These are phyloP conservation scores for Panopea generosa DNA, from an alignment of 2,888 invertebrate genomes.

Conservation along the genomic window DNA sequence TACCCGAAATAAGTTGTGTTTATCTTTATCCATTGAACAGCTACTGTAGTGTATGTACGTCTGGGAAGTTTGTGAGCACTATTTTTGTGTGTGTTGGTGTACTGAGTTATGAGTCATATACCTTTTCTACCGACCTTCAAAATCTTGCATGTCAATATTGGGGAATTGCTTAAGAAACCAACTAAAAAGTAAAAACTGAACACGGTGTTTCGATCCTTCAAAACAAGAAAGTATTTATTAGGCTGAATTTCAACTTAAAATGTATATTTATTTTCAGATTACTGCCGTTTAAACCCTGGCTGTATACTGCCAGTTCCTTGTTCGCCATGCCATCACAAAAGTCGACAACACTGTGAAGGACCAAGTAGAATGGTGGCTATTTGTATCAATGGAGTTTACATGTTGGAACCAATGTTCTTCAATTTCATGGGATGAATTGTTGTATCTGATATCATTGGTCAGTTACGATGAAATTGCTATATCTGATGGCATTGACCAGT, in stretches of 20 bases:
- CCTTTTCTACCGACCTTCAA: too few relatives aligned
- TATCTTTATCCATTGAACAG: too few relatives aligned
- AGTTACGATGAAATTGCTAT: too few relatives aligned
- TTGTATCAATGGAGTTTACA: slow-evolving; percentile 57
- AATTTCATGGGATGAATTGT: slow-evolving; percentile 42
- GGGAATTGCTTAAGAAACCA: too few relatives aligned
- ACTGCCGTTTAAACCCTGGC: slow-evolving; percentile 46
- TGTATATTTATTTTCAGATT: slow-evolving; percentile 10
- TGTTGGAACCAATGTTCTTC: slow-evolving; percentile 49
- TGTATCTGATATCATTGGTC: too few relatives aligned
- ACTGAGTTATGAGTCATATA: neutral
- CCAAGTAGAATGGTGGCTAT: slow-evolving; percentile 51
- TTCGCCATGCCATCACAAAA: slow-evolving; percentile 50
- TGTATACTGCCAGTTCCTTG: slow-evolving; percentile 51
- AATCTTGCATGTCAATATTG: too few relatives aligned
- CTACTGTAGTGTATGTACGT: neutral
- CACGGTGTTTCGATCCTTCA: too few relatives aligned
- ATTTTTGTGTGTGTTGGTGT: neutral
- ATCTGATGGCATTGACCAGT: too few relatives aligned
- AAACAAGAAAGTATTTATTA: neutral
- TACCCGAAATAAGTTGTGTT: too few relatives aligned
- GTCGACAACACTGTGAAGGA: slow-evolving; percentile 36
- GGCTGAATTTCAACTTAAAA: neutral
- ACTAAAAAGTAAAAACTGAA: too few relatives aligned
- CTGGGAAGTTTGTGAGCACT: neutral